These are phyloP conservation scores for Paelopatides confundens DNA, from an alignment of 53 echinoderm and acorn worm genomes.

Conservation along the genomic window DNA sequence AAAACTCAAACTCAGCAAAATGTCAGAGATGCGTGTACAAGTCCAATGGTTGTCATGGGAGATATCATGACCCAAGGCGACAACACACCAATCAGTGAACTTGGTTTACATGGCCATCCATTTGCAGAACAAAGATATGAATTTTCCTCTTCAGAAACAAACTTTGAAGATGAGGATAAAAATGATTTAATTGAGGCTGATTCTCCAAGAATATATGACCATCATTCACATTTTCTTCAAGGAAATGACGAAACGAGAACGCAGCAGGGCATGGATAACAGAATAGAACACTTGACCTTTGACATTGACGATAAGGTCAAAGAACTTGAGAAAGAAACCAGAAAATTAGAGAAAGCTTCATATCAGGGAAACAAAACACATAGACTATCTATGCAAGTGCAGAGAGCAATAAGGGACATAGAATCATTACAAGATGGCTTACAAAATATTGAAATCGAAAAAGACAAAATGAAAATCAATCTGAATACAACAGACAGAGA, in stretches of 20 bases:
- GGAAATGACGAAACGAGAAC: not conserved
- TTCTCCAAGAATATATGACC: not conserved
- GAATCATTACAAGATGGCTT: constrained; percentile 69
- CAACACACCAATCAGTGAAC: not conserved
- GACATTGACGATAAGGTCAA: constrained; percentile 18
- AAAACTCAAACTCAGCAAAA: not conserved
- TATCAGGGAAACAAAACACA: constrained; percentile 55
- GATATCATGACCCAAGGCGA: not conserved
- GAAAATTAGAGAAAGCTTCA: constrained; percentile 37
- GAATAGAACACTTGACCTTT: not conserved
- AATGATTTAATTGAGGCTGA: not conserved
- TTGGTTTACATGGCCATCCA: not conserved
- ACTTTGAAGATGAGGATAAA: constrained; percentile 1
- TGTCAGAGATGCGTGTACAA: constrained; percentile 21
- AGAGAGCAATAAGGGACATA: constrained; percentile 63
- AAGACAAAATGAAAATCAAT: constrained; percentile 51
- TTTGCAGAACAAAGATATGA: not conserved
- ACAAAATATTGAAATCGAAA: constrained; percentile 42
- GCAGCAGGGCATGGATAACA: not conserved
- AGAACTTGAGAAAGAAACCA: constrained; percentile 30
- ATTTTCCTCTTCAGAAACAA: not conserved
- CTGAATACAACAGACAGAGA: constrained; percentile 18
- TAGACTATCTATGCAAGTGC: constrained; percentile 57
- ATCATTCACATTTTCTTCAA: not conserved
- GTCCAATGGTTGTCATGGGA: constrained; percentile 16